These are phyloP conservation scores for Enteromius treurensis DNA, from an alignment of 2,797 vertebrate species.

Conservation along the genomic window DNA sequence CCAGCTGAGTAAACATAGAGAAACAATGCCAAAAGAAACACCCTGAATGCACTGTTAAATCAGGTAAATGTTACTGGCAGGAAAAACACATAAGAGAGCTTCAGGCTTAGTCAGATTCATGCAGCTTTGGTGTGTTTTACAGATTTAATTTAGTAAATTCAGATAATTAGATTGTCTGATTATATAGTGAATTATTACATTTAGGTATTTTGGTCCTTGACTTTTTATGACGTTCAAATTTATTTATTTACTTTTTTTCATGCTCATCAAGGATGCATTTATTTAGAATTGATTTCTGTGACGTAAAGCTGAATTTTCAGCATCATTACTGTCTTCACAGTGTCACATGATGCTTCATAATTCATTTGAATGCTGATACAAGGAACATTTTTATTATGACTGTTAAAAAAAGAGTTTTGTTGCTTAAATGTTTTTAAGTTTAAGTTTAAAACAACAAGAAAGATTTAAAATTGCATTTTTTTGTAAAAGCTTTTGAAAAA, in stretches of 20 bases:
- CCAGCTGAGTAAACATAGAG: constrained; percentile 57
- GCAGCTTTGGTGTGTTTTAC: neutral
- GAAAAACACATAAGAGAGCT: constrained; percentile 1
- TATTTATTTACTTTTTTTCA: neutral
- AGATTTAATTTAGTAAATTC: neutral
- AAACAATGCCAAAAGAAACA: constrained; percentile 43
- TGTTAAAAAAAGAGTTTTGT: neutral
- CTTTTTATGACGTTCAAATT: neutral
- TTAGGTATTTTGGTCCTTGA: neutral
- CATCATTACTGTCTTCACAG: neutral
- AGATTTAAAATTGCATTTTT: neutral
- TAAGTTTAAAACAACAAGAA: neutral
- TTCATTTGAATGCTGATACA: neutral
- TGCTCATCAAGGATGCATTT: neutral
- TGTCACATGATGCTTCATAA: constrained; percentile 4
- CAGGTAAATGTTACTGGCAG: constrained; percentile 46
- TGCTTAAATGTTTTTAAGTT: neutral
- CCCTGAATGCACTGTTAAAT: constrained; percentile 39
- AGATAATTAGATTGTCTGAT: neutral
- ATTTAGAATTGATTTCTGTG: neutral
- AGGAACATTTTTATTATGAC: neutral
- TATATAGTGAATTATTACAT: neutral
- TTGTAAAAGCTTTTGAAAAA: neutral
- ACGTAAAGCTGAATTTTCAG: neutral
- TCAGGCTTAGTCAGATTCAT: neutral